Base-by-base conservation (phyloP, 1,140 invertebrate genomes). In the Trichogramma pretiosum region DNA sequence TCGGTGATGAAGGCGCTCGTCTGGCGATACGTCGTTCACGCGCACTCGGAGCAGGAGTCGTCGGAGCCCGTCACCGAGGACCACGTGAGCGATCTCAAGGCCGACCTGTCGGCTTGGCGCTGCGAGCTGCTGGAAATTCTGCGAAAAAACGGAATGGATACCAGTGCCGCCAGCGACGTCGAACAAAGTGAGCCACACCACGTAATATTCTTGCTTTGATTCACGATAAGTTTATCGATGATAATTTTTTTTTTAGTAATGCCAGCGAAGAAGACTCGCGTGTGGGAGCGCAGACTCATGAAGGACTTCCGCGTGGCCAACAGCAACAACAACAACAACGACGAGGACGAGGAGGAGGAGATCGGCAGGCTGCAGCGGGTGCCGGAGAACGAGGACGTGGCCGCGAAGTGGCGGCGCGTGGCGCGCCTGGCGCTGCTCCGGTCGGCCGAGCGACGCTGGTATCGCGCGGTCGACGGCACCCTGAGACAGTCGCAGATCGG, bases 51-150 rank as follows among this genome's bases (percentile, higher is more conserved):
- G 58, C 76, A 78, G 52, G 85, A 89, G 53, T 78, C 85, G 54
- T 78, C 85, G 54, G 79, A 80, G 54, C 74, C 79, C 0, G 87
- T 94, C 0, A 92, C 89, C 13, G 90, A 94, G 64, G 91, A 95
- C 56, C 87, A 94, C 57, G 78, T 95, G 37, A 93, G 92, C 56
- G 92, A 96, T 71, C 77, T 96, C 1, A 95, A 94, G 64, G 83
- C 85, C 58, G 89, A 93, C 56, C 83, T 94, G 14, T 85, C 83
- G 0, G 75, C 84, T 0, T 79, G 89, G 70, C 76, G 83, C 54
- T 89, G 84, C 60, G 89, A 93, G 65, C 74, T 94, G 48, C 69
- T 93, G 0, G 88, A 93, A 56, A 82, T 93, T 14, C 79, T 93
- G 22, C 76, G 79, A 40, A 79, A 71, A 60, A 89, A 87, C 55